These are phyloP conservation scores for Cotesia chilonis DNA, from an alignment of 1,140 invertebrate genomes.

Conservation along the genomic window DNA sequence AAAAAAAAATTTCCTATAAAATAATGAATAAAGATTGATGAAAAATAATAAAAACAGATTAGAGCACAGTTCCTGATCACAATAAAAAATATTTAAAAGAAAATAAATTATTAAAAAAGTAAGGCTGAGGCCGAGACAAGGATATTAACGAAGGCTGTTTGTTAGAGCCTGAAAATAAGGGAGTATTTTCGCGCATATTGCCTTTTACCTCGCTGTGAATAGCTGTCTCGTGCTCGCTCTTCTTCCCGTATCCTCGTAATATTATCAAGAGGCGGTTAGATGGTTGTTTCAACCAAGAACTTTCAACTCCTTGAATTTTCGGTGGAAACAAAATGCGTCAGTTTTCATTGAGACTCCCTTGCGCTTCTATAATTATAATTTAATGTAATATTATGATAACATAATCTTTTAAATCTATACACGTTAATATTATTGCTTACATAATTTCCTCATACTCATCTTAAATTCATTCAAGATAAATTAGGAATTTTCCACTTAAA, in stretches of 20 bases:
- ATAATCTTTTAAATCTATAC: no score
- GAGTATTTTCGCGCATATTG: conserved; percentile 9
- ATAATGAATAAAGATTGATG: background rate
- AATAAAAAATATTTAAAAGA: background rate
- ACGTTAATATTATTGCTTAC: no score
- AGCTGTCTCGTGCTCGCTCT: background rate
- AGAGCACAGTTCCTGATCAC: background rate
- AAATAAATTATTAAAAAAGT: background rate
- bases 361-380: no score
- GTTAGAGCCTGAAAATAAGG: background rate
- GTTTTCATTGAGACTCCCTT: no score
- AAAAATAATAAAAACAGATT: conserved; percentile 8
- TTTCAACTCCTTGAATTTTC: background rate
- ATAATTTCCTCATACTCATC: no score
- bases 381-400: no score
- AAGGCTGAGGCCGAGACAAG: background rate
- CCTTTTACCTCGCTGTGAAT: conserved; percentile 17
- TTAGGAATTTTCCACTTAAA: no score
- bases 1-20: background rate
- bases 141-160: conserved; percentile 7
- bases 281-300: conserved; percentile 9
- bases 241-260: conserved; percentile 3
- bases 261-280: conserved; percentile 5
- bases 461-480: background rate
- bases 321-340: background rate